Conservation (phyloP, 2,888 invertebrate species). For the Pachliopta kotzebuea region DNA sequence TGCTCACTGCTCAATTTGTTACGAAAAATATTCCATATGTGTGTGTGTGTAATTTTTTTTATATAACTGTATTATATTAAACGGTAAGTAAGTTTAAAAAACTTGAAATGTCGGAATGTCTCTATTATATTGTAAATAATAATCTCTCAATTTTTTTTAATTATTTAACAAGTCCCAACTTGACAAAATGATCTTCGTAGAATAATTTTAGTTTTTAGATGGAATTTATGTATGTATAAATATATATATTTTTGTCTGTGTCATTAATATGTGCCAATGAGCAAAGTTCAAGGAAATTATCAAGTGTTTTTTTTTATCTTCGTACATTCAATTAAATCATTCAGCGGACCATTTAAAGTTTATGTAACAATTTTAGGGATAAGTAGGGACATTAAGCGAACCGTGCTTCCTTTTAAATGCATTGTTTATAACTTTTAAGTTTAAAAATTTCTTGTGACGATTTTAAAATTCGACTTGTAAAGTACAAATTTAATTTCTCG, state of each 20-base stretch:
- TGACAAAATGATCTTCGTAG: constrained; percentile 69
- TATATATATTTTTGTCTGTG: constrained; percentile 47
- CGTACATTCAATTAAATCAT: constrained; percentile 17
- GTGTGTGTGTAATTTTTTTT: constrained; percentile 26
- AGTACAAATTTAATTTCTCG: constrained; percentile 46
- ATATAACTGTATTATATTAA: constrained; percentile 53
- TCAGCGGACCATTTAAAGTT: constrained; percentile 6
- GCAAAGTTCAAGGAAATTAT: constrained; percentile 45
- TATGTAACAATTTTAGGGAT: constrained; percentile 24
- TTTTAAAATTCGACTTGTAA: constrained; percentile 34
- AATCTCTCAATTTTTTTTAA: constrained; percentile 44
- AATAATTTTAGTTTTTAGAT: constrained; percentile 41
- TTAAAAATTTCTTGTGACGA: constrained; percentile 16
- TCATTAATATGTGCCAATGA: constrained; percentile 75
- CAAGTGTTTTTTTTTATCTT: constrained; percentile 29
- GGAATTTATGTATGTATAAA: constrained; percentile 36
- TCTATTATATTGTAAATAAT: constrained; percentile 55
- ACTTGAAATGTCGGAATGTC: constrained; percentile 44
- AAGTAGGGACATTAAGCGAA: constrained; percentile 57
- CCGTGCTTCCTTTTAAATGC: constrained; percentile 70
- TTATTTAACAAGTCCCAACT: constrained; percentile 41
- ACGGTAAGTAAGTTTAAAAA: constrained; percentile 48
- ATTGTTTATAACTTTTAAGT: constrained; percentile 42
- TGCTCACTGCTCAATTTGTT: constrained; percentile 54
- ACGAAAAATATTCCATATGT: constrained; percentile 42